Base-by-base conservation (phyloP, 2,888 invertebrate genomes). In the Ectemnius cavifrons region DNA sequence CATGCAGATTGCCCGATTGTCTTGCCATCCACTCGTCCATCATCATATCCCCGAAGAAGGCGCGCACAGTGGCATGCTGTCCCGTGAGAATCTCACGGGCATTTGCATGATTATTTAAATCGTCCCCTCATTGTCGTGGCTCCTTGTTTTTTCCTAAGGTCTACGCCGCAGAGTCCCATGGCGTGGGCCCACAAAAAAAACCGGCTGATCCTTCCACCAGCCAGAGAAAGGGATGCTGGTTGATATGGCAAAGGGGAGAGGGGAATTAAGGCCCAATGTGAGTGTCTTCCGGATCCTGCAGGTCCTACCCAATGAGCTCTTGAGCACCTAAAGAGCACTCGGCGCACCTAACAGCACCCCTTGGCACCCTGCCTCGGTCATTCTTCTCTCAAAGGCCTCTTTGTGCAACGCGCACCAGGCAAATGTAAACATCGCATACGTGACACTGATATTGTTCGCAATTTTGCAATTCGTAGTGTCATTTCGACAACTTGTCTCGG, bases 61-160 rank as follows among this genome's bases (percentile, higher is more conserved):
- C n/a, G 18, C n/a, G 61, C 59, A 59, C 66, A 37, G 67, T 23
- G 57, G 8, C 37, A 37, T 4, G 37, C 37, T 62, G 71, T 79
- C 75, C 83, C 88, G 89, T 89, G 89, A 90, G 90, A 90, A 88
- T 89, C 86, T 87, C 79, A 78, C 80, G 81, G 75, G 80, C 84
- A 90, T 90, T 89, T 88, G 88, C 88, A 88, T 89, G 84, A 90
- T 90, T 90, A 90, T 90, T 90, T 88, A 90, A 90, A 90, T 90
- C 85, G 87, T 87, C 87, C 75, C 77, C 57, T 80, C 61, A 77
- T 85, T 81, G 80, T 79, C 73, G 64, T 62, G 63, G 67, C 67
- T 81, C 77, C 85, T 84, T 84, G 83, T 84, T 84, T 83, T 84
- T 85, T 81, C 74, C 83, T 62, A 11, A 23, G 57, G 75, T 64